Conservation (phyloP, 2,888 invertebrate species). For the Notodromas monacha region DNA sequence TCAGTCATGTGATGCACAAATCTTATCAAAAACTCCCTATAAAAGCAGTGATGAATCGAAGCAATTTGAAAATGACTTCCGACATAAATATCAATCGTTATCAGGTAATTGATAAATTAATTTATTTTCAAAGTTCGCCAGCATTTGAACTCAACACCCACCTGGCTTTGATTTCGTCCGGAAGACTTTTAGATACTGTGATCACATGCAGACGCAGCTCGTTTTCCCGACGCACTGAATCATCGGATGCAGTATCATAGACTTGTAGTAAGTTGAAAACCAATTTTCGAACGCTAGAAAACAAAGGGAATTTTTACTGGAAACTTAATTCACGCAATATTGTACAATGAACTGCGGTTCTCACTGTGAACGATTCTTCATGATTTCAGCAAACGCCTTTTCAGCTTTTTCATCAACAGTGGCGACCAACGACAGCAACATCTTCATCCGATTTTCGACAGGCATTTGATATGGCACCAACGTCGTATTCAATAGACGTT, state of each 20-base stretch:
- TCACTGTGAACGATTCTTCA: constrained; percentile 51
- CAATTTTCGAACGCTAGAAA: too few species aligned
- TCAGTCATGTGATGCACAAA: constrained; percentile 44
- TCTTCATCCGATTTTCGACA: constrained; percentile 62
- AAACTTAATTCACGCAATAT: too few species aligned
- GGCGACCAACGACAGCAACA: constrained; percentile 55
- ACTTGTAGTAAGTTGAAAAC: too few species aligned
- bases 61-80: too few species aligned
- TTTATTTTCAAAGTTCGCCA: too few species aligned
- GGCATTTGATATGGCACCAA: constrained; percentile 69
- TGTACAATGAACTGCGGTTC: too few species aligned
- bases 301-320: too few species aligned
- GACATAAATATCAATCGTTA: too few species aligned
- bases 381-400: constrained; percentile 64
- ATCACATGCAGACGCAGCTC: constrained; percentile 22
- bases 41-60: constrained; percentile 15
- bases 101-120: too few species aligned
- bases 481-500: constrained; percentile 65
- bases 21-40: constrained; percentile 47
- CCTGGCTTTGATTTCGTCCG: constrained; percentile 70
- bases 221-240: constrained; percentile 21
- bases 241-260: too few species aligned
- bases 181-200: constrained; percentile 42
- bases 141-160: too few species aligned
- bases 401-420: constrained; percentile 82